These are phyloP conservation scores for Epizoanthus ramosus DNA, from an alignment of 92 coral and sea anemone genomes.

Conservation along the genomic window DNA sequence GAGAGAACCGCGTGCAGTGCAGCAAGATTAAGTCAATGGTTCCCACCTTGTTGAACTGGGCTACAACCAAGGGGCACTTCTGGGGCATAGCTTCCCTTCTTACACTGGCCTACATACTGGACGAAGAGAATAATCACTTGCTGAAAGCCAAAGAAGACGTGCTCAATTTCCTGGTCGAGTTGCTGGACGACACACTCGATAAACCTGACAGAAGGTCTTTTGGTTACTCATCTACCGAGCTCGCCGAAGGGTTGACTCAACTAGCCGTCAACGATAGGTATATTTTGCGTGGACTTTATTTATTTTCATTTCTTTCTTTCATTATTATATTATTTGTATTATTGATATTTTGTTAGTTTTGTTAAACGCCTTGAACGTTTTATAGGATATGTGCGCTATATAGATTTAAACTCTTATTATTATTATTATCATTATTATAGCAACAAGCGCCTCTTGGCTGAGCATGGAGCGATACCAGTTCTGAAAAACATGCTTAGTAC, in stretches of 20 bases:
- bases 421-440: not conserved
- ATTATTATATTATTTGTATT: too few species aligned
- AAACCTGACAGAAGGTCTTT: constrained; percentile 37
- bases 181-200: constrained; percentile 48
- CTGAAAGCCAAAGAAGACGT: constrained; percentile 39
- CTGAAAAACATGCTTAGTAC: constrained; percentile 59
- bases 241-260: constrained; percentile 80
- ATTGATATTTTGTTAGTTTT: too few species aligned
- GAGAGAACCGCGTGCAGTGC: constrained; percentile 24
- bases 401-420: too few species aligned
- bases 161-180: constrained; percentile 50
- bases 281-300: too few species aligned
- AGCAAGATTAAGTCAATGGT: constrained; percentile 24
- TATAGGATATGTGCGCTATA: too few species aligned
- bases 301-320: too few species aligned
- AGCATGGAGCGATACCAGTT: constrained; percentile 65
- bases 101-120: constrained; percentile 20
- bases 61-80: constrained; percentile 19
- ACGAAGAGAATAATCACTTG: constrained; percentile 28
- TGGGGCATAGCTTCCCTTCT: constrained; percentile 29
- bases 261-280: constrained; percentile 69
- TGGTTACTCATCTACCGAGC: constrained; percentile 67
- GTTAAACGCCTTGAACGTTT: too few species aligned
- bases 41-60: constrained; percentile 30
- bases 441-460: constrained; percentile 75